Base-by-base conservation (phyloP, 2,797 vertebrate species). In the Columba guinea region DNA sequence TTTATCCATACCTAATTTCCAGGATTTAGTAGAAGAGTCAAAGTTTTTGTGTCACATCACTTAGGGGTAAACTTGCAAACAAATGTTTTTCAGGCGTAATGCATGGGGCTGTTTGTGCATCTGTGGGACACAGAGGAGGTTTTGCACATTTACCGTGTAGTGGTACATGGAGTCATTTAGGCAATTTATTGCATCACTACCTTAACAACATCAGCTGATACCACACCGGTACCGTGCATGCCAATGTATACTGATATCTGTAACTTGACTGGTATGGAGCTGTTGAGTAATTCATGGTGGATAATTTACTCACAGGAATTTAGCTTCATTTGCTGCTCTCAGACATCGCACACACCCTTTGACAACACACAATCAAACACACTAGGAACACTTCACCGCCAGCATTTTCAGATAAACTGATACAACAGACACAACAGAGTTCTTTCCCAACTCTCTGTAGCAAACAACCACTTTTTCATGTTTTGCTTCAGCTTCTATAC, bases 291-390 rank as follows among this genome's bases (percentile, higher is more conserved):
- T 49, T 71, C 8, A 0, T 4, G 35, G 55, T 59, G 49, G 56
- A 89, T 82, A 77, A 90, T 44, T 46, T 73, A 69, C 64, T 77
- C 58, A 41, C 28, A 77, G 80, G 56, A 74, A 84, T 58, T 60
- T 22, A 46, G 53, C 34, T 64, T 80, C 17, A 2, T 76, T 56
- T 82, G 77, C 79, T 79, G 49, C 49, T 90, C 52, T 79, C 21
- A 15, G 21, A 48, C 83, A 5, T 16, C 4, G 23, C 37, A 67
- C 20, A 49, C 44, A 22, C 8, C 8, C 39, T 92, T 27, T 26
- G 58, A 68, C 68, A 91, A 21, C 46, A 65, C 13, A 58, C 13
- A 63, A 30, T 9, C 34, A 46, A 65, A 53, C 0, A 2, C 65
- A 44, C 10, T 35, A 67, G 52, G 80, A 58, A 68, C 0, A 1